These are phyloP conservation scores for Ormyrus nitidulus DNA, from an alignment of 2,888 invertebrate genomes.

Conservation along the genomic window DNA sequence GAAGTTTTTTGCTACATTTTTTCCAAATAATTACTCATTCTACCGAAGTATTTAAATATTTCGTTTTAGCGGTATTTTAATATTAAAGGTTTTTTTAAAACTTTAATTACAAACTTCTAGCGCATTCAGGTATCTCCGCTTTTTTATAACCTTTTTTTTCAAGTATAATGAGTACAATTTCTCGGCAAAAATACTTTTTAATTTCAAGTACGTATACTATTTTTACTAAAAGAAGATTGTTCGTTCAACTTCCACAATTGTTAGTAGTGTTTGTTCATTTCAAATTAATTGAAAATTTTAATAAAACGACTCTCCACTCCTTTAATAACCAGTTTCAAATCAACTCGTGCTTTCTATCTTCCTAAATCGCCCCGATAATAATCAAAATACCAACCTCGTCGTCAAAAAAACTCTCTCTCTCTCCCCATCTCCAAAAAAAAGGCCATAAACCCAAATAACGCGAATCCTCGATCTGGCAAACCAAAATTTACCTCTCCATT, in stretches of 20 bases:
- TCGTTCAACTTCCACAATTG: too few relatives aligned
- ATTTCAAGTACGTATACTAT: too few relatives aligned
- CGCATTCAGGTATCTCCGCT: too few relatives aligned
- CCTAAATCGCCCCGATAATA: background rate
- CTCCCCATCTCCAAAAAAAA: background rate
- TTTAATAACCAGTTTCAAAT: background rate
- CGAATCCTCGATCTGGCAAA: background rate
- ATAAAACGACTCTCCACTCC: background rate
- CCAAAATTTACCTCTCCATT: too few relatives aligned
- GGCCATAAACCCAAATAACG: constrained; percentile 4
- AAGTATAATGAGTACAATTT: too few relatives aligned
- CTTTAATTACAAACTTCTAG: background rate
- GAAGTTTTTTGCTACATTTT: background rate
- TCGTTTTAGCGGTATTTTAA: background rate
- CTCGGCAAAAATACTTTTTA: too few relatives aligned
- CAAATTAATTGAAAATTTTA: background rate
- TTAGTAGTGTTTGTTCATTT: too few relatives aligned
- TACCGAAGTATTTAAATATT: constrained; percentile 12
- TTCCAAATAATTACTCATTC: constrained; percentile 9
- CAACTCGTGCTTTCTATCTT: background rate
- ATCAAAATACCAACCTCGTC: background rate
- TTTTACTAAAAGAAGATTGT: too few relatives aligned
- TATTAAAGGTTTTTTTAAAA: constrained; percentile 3
- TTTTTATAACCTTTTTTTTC: too few relatives aligned
- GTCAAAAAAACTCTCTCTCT: background rate